These are phyloP conservation scores for Eublepharis macularius DNA, from an alignment of 2,113 vertebrate species.

Conservation along the genomic window DNA sequence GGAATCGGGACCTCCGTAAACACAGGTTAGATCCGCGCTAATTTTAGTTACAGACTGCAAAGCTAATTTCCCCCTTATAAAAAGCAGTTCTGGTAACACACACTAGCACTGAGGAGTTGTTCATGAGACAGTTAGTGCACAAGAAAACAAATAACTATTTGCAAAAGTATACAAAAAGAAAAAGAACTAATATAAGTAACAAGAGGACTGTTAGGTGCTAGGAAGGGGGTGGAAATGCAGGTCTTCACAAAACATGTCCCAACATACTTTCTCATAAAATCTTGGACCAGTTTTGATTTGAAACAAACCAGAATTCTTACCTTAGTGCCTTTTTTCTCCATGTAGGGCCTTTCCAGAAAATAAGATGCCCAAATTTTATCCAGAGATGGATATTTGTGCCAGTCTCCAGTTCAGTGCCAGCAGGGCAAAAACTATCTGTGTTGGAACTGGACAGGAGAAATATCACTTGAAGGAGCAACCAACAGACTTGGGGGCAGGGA, in stretches of 20 bases:
- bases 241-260: neutral
- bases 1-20: too few species aligned
- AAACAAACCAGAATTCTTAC: too few species aligned
- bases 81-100: too few species aligned
- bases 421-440: neutral
- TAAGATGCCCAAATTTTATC: neutral
- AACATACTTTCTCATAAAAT: neutral
- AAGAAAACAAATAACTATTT: too few species aligned
- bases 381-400: neutral
- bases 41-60: too few species aligned
- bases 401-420: neutral
- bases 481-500: neutral
- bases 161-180: too few species aligned
- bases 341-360: neutral
- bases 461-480: neutral
- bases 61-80: too few species aligned
- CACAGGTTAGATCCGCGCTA: too few species aligned
- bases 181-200: neutral
- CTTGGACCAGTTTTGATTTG: neutral
- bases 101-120: too few species aligned
- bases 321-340: neutral
- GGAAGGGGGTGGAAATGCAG: neutral
- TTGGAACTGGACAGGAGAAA: neutral
- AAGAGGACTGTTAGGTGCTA: neutral
- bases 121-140: too few species aligned